Evolutionary conservation across 30 jellyfish, hydroid and myxozoan species (phyloP).

Genomic region (Catostylus mosaicus): DNA sequence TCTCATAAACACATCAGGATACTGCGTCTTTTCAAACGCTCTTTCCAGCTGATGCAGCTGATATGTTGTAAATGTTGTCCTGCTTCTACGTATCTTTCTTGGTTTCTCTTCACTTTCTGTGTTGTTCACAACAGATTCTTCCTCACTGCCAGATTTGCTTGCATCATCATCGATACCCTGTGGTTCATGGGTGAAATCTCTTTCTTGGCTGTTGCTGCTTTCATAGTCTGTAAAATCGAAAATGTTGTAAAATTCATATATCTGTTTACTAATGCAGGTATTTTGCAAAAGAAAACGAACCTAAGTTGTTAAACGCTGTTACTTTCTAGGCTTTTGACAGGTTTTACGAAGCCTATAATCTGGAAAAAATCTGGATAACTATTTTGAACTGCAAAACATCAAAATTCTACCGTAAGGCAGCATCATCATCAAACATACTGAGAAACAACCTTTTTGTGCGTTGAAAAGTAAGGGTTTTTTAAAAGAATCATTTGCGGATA

Average conservation of each 20-base stretch:
- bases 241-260: not conserved
- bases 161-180: constrained; percentile 36
- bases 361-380: no score
- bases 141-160: constrained; percentile 72
- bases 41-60: constrained; percentile 96
- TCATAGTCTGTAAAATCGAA: constrained; percentile 1
- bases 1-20: constrained; percentile 95
- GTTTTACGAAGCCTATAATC: no score
- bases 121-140: constrained; percentile 21
- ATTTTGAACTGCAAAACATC: no score
- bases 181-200: not conserved
- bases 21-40: constrained; percentile 96
- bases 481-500: no score
- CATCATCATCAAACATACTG: no score
- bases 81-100: constrained; percentile 83
- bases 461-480: no score
- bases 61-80: constrained; percentile 97
- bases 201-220: not conserved
- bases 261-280: not conserved
- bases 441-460: no score
- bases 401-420: no score
- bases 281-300: no score
- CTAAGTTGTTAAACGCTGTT: no score
- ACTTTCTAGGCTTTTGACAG: no score
- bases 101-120: constrained; percentile 80